Evolutionary conservation across 2,888 invertebrate species (phyloP), one percentile per base, ranked within the genome.

Genomic region (Ecliptopera silaceata): DNA sequence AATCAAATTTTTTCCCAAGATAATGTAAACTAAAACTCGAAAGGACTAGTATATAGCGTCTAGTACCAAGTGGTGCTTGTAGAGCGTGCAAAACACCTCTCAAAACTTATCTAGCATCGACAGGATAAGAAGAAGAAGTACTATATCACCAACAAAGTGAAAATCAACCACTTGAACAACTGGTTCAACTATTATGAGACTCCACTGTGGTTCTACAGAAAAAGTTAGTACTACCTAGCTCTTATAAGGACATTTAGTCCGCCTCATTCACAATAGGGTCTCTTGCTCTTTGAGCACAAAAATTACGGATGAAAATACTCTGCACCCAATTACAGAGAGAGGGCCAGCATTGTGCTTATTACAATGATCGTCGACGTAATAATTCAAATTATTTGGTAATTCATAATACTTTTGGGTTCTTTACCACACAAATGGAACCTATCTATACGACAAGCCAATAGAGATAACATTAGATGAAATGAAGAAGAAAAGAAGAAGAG

Each of bases 131-230:
- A n/a, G n/a, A n/a, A n/a, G n/a, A n/a, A n/a, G n/a, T n/a, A n/a
- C n/a, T n/a, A n/a, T n/a, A n/a, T n/a, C n/a, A n/a, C n/a, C n/a
- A n/a, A n/a, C n/a, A n/a, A n/a, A 22, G 5, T 29, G 8, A 29
- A 29, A 29, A 1, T 8, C 5, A 1, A 29, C 10, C 8, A 29
- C 8, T 31, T 31, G 13, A 12, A 34, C 3, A 5, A 34, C 4
- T 6, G n/a, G 12, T 0, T 8, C 15, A 15, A 4, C 15, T 34
- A 8, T 13, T 47, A n/a, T n/a, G 26, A 10, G 10, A 12, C 38
- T 56, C 11, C 41, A 17, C 32, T 57, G 42, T n/a, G 22, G 57
- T 65, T 65, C 58, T 42, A 61, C 63, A 64, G 55, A 61, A 66
- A 53, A 59, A n/a, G n/a, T n/a, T 59, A 63, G 56, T 56, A 39